Evolutionary conservation across 92 coral and sea anemone species (phyloP).

Genomic region (Porites divaricata): DNA sequence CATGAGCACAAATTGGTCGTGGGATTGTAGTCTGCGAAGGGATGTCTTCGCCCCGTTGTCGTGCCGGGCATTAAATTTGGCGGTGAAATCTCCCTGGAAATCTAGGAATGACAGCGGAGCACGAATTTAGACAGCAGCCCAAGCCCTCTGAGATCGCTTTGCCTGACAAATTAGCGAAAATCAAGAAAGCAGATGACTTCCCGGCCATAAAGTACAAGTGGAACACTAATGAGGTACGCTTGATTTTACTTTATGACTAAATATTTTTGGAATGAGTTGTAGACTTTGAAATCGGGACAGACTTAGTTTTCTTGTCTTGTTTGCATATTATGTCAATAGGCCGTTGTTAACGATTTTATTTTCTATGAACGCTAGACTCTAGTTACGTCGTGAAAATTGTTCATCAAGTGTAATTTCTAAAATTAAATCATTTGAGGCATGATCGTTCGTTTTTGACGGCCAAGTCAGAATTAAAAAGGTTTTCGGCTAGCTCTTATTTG

Average conservation of each 20-base stretch:
- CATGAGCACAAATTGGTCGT: constrained; percentile 48
- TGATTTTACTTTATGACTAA: constrained; percentile 1
- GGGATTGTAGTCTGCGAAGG: constrained; percentile 23
- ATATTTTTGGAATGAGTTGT: constrained; percentile 18
- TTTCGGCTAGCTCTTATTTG: neutral
- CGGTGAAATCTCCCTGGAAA: constrained; percentile 74
- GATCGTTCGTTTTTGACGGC: constrained; percentile 12
- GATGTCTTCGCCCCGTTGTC: constrained; percentile 37
- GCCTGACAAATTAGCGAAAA: constrained; percentile 84
- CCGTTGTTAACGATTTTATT: neutral
- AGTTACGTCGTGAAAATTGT: constrained; percentile 8
- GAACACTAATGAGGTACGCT: constrained; percentile 89
- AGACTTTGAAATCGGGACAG: neutral
- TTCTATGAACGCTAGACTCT: neutral
- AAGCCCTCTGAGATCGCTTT: constrained; percentile 69
- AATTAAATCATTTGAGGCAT: neutral
- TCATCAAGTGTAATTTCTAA: neutral
- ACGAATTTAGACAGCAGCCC: constrained; percentile 41
- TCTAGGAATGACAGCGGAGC: constrained; percentile 87
- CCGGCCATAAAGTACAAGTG: constrained; percentile 81
- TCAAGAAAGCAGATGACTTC: constrained; percentile 85
- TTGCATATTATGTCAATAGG: constrained; percentile 6
- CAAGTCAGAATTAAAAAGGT: neutral
- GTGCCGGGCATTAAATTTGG: constrained; percentile 30
- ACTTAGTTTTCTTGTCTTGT: neutral